phyloP scores from a whole-genome alignment of 2,113 vertebrate genomes.

The Natator depressus region DNA sequence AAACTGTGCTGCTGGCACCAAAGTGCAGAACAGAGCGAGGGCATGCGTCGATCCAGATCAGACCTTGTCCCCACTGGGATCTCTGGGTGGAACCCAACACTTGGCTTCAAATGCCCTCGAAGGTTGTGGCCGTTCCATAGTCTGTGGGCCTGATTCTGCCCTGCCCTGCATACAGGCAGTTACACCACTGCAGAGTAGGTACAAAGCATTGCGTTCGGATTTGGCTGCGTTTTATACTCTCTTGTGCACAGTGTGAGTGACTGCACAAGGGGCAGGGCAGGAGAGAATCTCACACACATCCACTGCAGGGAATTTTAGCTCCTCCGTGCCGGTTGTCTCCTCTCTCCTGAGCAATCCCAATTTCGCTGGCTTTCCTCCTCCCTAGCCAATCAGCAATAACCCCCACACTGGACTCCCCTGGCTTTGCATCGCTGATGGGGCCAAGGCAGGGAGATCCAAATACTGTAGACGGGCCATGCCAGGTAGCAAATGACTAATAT shows the following conservation, averaged over 20 bases:
- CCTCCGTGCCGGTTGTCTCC: slow-evolving; percentile 23
- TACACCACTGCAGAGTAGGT: too few relatives aligned
- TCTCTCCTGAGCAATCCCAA: neutral
- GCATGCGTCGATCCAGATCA: neutral
- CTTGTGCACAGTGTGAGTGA: neutral
- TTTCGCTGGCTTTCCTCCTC: slow-evolving; percentile 29
- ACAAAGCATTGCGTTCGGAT: neutral
- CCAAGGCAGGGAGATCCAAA: neutral
- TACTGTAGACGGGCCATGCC: slow-evolving; percentile 28
- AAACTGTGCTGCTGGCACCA: neutral
- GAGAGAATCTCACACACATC: neutral
- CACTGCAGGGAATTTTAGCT: slow-evolving; percentile 53
- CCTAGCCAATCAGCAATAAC: neutral
- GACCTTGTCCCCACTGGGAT: neutral
- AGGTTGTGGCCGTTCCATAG: neutral
- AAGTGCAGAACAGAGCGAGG: too few relatives aligned
- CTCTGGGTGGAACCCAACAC: too few relatives aligned
- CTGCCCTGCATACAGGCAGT: neutral
- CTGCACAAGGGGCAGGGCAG: neutral
- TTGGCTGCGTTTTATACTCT: neutral
- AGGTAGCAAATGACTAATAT: slow-evolving; percentile 55
- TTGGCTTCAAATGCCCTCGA: neutral
- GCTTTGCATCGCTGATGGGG: neutral
- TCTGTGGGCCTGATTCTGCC: neutral
- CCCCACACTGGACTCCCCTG: slow-evolving; percentile 7